Base-by-base conservation (phyloP, 2,797 vertebrate genomes). In the Heteromormyrus szaboi region DNA sequence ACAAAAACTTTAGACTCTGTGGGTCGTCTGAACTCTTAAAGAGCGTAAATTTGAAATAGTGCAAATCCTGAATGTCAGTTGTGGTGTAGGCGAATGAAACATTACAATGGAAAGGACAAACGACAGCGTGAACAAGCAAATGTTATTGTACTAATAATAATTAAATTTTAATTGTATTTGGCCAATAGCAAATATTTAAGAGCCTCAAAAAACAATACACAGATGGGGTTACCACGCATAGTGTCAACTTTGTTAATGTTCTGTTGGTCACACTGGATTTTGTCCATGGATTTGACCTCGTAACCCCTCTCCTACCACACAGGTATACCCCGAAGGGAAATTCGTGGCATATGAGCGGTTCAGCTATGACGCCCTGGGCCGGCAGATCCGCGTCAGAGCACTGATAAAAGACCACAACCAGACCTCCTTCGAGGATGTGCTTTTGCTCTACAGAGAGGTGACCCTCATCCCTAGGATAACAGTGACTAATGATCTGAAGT, bases 371-470 rank as follows among this genome's bases (percentile, higher is more conserved):
- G 93, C 90, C 17, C 1, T 88, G 12, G 91, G 89, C 22, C 54
- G 89, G 85, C 91, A 90, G 86, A 56, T 92, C n/a, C 86, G 91
- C 4, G 46, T 90, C 51, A 25, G 89, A 19, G 88, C 8, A 1
- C 0, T 17, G 65, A 91, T 22, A 3, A 79, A 44, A 6, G 89
- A 89, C 7, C 44, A 89, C 11, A 88, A 87, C 8, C 44, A 91
- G 2, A 85, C 89, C 2, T 29, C 91, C 65, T 87, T 83, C 25
- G n/a, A 37, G 29, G 92, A 93, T 62, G 6, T 5, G 17, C 90
- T 93, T 51, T 4, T 91, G 48, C 91, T 93, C 56, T 93, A 53
- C 87, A 91, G 59, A 89, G 90, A 91, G 90, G 92, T 93, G 87
- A 48, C 50, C 41, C 33, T 41, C 22, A 53, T 12, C 12, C 44